phyloP scores from a whole-genome alignment of 2,113 vertebrate species.

The Rousettus leschenaultii region DNA sequence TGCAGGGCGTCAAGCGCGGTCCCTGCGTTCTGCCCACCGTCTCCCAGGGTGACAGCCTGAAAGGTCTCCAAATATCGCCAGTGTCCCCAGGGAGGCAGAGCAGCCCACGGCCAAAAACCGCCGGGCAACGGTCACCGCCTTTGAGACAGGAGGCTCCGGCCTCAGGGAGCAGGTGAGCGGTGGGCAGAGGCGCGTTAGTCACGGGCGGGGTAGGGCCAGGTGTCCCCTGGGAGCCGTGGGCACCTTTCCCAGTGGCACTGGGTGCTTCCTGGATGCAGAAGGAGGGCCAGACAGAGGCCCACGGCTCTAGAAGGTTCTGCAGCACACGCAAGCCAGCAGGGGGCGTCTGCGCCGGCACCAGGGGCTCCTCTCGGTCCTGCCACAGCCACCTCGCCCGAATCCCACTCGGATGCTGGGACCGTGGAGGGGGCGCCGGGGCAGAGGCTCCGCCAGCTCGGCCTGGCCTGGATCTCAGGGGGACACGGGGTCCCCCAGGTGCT shows the following conservation, averaged over 20 bases:
- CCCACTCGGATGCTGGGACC: rapidly evolving
- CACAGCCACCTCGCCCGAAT: rapidly evolving
- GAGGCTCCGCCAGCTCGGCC: background rate
- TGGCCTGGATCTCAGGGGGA: background rate
- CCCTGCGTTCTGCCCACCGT: background rate
- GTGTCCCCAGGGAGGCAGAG: rapidly evolving
- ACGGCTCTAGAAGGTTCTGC: background rate
- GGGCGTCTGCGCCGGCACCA: no score
- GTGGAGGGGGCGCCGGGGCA: rapidly evolving
- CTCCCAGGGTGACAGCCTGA: background rate
- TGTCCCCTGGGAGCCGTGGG: rapidly evolving
- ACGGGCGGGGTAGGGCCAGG: rapidly evolving
- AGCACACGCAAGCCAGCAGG: no score
- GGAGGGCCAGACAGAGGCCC: rapidly evolving
- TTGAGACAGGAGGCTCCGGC: rapidly evolving
- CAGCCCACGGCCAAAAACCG: rapidly evolving
- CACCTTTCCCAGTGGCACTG: background rate
- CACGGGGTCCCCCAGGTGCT: rapidly evolving
- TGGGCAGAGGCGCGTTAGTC: rapidly evolving
- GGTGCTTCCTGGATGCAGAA: background rate
- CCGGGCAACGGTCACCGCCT: background rate
- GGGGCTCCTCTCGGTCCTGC: no score
- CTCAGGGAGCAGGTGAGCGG: rapidly evolving
- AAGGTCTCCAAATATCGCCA: rapidly evolving
- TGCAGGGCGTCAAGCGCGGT: rapidly evolving